These are phyloP conservation scores for Limonius californicus DNA, from an alignment of 1,140 invertebrate genomes.

Conservation along the genomic window DNA sequence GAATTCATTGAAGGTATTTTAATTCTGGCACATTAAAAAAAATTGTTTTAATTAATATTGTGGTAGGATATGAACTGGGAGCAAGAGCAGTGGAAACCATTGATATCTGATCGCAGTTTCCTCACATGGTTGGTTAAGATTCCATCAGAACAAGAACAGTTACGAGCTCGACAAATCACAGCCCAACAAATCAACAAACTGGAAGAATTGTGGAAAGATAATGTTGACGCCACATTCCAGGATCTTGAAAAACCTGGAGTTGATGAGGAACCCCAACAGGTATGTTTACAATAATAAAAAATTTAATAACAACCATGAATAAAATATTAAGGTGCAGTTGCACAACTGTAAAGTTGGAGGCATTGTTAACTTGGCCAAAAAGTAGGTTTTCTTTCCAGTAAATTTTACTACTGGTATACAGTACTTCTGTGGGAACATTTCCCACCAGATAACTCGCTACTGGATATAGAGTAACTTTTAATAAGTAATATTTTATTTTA, in stretches of 20 bases:
- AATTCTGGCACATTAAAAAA: not conserved
- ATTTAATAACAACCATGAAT: no score
- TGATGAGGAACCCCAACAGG: slow-evolving; percentile 95
- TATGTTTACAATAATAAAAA: no score
- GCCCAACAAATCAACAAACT: slow-evolving; percentile 96
- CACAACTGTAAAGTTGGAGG: no score
- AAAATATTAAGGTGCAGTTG: no score
- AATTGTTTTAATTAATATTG: not conserved
- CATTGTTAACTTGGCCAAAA: no score
- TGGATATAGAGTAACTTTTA: no score
- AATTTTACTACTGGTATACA: no score
- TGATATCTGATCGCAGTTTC: slow-evolving; percentile 94
- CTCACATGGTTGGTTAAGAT: slow-evolving; percentile 96
- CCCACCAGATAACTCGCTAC: no score
- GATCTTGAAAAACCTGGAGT: slow-evolving; percentile 97
- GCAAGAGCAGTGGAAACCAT: slow-evolving; percentile 97
- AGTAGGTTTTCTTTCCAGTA: no score
- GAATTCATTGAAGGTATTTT: slow-evolving; percentile 60
- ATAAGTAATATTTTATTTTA: no score
- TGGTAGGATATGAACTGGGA: slow-evolving; percentile 99
- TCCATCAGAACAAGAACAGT: slow-evolving; percentile 92
- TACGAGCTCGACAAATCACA: slow-evolving; percentile 91
- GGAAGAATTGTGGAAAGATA: slow-evolving; percentile 98
- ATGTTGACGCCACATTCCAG: slow-evolving; percentile 95
- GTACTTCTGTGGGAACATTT: no score